These are phyloP conservation scores for Marcusenius ussheri DNA, from an alignment of 2,113 vertebrate species.

Conservation along the genomic window DNA sequence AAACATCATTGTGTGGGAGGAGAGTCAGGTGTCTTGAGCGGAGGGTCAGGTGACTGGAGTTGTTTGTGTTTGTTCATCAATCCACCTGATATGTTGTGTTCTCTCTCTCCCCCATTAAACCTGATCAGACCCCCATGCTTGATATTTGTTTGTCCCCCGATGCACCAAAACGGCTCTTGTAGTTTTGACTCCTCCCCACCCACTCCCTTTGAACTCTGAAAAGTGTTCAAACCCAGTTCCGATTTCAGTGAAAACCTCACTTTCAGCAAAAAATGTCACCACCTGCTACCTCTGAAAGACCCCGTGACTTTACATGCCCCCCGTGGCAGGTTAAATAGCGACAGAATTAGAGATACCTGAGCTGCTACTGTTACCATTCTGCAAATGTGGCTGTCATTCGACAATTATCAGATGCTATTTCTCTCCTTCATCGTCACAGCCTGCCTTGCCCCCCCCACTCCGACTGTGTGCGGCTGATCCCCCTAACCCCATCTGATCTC, in stretches of 20 bases:
- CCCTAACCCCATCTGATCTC: slow-evolving; percentile 3
- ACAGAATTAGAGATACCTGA: not conserved
- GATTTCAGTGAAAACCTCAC: not conserved
- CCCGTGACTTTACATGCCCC: not conserved
- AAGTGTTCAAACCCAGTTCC: not conserved
- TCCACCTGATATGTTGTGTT: not conserved
- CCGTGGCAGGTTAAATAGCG: not conserved
- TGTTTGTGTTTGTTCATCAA: not conserved
- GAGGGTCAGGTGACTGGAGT: not conserved
- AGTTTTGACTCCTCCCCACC: not conserved
- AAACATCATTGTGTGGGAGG: too few relatives aligned
- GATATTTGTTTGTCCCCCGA: not conserved
- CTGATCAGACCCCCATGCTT: not conserved
- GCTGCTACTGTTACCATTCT: not conserved
- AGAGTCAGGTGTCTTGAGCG: too few relatives aligned
- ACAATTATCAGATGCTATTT: not conserved
- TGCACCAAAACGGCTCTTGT: not conserved
- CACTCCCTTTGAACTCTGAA: not conserved
- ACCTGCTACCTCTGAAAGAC: not conserved
- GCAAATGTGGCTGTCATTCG: not conserved
- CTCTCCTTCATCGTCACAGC: not conserved
- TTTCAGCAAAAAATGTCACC: not conserved
- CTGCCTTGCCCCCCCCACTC: not conserved
- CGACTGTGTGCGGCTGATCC: not conserved
- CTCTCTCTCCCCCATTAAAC: not conserved